phyloP scores from a whole-genome alignment of 2,113 vertebrate species.

The Channa maculata region DNA sequence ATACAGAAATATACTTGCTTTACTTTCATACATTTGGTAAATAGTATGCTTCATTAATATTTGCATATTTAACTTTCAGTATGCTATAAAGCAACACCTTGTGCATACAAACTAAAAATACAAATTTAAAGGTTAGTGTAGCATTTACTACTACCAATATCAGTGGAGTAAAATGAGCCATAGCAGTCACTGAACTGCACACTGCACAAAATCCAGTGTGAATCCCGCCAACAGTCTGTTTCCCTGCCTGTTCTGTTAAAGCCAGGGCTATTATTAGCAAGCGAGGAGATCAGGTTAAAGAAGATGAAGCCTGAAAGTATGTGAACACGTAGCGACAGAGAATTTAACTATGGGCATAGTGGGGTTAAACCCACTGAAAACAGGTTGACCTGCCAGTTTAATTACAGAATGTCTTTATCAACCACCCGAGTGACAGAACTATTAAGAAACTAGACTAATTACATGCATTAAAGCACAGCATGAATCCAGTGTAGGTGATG shows the following conservation, averaged over 20 bases:
- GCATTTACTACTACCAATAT: slow-evolving; percentile 26
- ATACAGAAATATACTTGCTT: not conserved
- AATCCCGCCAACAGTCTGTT: slow-evolving; percentile 52
- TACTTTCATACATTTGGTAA: too few relatives aligned
- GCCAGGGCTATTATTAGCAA: slow-evolving; percentile 63
- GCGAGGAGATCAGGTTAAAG: slow-evolving; percentile 47
- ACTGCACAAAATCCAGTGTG: slow-evolving; percentile 49
- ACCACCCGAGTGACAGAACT: not conserved
- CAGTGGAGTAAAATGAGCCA: slow-evolving; percentile 39
- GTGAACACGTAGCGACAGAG: slow-evolving; percentile 32
- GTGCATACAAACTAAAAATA: slow-evolving; percentile 28
- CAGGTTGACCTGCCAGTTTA: slow-evolving; percentile 9
- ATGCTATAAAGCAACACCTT: not conserved
- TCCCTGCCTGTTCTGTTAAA: slow-evolving; percentile 41
- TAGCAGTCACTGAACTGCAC: slow-evolving; percentile 41
- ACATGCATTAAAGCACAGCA: not conserved
- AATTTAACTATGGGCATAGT: slow-evolving; percentile 10
- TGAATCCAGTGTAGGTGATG: not conserved
- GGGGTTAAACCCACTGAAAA: slow-evolving; percentile 19
- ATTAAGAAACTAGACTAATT: not conserved
- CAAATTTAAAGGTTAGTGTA: slow-evolving; percentile 38
- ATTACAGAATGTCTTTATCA: not conserved
- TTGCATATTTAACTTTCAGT: not conserved
- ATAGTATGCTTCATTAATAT: too few relatives aligned
- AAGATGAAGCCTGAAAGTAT: slow-evolving; percentile 47